A percentile compares a stretch with the other conserved stretches of the same genome.
Conservation (phyloP, 2,888 invertebrate species). For the Folsomia manolachei region DNA sequence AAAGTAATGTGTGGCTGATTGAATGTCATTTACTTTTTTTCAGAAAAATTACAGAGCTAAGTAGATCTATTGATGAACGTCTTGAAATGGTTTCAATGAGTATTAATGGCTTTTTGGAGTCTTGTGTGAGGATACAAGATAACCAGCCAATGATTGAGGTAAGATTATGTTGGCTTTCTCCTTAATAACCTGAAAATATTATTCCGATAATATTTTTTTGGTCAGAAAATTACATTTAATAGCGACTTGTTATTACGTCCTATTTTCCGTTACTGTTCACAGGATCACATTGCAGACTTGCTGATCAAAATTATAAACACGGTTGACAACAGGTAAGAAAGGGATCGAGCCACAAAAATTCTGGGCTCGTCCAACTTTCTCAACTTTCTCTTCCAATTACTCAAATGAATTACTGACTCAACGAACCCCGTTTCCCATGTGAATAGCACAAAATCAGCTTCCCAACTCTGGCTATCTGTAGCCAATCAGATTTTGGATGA, state of each 20-base stretch:
- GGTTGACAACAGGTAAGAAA: conserved; percentile 62
- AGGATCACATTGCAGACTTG: conserved; percentile 62
- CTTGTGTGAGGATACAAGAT: conserved; percentile 65
- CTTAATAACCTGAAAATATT: no score
- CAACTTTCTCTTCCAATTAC: no score
- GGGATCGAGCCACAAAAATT: background rate
- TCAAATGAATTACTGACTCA: no score
- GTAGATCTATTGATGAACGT: conserved; percentile 42
- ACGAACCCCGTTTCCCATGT: no score
- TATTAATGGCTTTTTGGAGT: conserved; percentile 65
- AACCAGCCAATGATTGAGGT: conserved; percentile 63
- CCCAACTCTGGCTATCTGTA: conserved; percentile 32
- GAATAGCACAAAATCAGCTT: conserved; percentile 40
- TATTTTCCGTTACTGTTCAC: no score
- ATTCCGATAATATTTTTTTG: no score
- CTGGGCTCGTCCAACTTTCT: background rate
- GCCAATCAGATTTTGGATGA: conserved; percentile 29
- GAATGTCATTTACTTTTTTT: no score
- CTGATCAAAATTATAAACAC: conserved; percentile 64
- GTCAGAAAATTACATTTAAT: no score
- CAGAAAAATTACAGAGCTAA: conserved; percentile 28
- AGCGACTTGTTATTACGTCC: no score
- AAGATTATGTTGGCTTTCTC: no score
- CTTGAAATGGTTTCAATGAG: conserved; percentile 54
- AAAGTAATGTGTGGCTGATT: no score